Conservation (phyloP, 2,888 invertebrate species). For the Rapana venosa region DNA sequence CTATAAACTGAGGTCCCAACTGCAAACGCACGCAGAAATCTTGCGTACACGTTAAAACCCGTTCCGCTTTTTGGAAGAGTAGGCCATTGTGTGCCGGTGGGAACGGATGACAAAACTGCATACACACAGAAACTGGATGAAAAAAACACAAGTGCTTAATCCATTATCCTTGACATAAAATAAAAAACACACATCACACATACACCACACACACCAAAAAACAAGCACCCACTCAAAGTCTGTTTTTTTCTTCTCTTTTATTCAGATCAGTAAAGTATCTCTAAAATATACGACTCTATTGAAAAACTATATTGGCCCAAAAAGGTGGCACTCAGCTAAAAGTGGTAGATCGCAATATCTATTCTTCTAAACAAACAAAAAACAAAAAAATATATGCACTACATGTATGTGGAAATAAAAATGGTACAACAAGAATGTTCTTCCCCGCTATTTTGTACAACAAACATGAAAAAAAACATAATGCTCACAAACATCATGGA, state of each 20-base stretch:
- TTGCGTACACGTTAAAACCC: no score
- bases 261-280: constrained; percentile 37
- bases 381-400: no score
- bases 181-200: no score
- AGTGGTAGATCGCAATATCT: constrained; percentile 17
- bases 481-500: not conserved
- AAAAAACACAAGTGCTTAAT: no score
- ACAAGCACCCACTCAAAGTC: no score
- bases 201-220: not conserved
- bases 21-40: no score
- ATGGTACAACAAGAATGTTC: constrained; percentile 10
- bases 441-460: constrained; percentile 7
- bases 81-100: no score
- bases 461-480: not conserved
- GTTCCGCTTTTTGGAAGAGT: no score
- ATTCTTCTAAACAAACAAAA: constrained; percentile 35
- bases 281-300: constrained; percentile 40
- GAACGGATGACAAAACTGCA: no score
- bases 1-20: no score
- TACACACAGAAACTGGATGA: no score
- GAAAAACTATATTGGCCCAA: constrained; percentile 41
- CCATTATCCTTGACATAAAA: no score
- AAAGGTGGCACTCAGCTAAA: constrained; percentile 41
- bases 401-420: constrained; percentile 28
- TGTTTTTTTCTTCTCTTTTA: constrained; percentile 28